phyloP scores from a whole-genome alignment of 2,888 invertebrate species.

The Steinernema carpocapsae region DNA sequence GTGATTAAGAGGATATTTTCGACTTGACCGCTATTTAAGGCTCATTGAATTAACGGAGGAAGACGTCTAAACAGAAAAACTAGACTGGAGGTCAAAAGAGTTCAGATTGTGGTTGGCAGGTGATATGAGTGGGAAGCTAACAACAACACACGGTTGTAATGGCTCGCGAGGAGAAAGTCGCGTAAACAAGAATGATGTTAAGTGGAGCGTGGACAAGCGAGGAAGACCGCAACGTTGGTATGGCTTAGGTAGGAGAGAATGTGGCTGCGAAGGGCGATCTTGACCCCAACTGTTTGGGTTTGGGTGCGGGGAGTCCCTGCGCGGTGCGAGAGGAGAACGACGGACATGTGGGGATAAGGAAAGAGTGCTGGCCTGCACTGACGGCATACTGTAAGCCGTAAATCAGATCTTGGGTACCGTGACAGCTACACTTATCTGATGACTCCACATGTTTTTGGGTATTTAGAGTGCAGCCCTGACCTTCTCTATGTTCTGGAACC shows the following conservation, averaged over 20 bases:
- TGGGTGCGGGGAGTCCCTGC: constrained; percentile 4
- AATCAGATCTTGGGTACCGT: no score
- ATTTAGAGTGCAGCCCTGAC: no score
- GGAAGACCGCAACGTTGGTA: neutral
- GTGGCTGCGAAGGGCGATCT: constrained; percentile 1
- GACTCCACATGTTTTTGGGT: no score
- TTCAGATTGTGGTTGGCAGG: neutral
- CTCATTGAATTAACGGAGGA: neutral
- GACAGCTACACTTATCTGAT: no score
- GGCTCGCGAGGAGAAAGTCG: neutral
- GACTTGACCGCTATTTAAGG: neutral
- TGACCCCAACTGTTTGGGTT: constrained; percentile 27
- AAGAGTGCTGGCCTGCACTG: no score
- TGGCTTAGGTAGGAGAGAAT: neutral
- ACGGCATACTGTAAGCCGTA: no score
- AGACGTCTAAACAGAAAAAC: no score
- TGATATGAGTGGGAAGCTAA: neutral
- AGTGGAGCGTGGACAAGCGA: neutral
- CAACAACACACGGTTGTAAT: constrained; percentile 14
- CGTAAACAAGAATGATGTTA: neutral
- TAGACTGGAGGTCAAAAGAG: no score
- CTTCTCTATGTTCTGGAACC: no score
- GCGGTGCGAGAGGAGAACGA: neutral
- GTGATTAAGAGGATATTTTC: neutral
- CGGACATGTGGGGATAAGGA: no score